A percentile compares a stretch with the other conserved stretches of the same genome.
Evolutionary conservation across 2,113 vertebrate species (phyloP).

Genomic region (Malurus elegans): DNA sequence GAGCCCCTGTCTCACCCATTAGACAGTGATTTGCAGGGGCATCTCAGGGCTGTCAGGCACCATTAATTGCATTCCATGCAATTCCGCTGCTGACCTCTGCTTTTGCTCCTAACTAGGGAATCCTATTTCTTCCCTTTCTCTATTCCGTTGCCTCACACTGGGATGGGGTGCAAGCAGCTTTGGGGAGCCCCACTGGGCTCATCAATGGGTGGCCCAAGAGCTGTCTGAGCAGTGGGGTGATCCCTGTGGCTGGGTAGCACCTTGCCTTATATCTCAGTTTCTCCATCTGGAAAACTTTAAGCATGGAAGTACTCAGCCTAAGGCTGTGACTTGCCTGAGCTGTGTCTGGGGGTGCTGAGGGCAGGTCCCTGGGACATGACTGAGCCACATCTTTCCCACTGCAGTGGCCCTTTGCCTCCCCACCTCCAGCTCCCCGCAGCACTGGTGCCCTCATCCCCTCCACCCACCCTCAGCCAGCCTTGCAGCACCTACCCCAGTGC

Average conservation of each 20-base stretch:
- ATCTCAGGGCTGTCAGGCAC: neutral
- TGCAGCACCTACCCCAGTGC: neutral
- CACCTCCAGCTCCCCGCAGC: neutral
- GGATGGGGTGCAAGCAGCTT: neutral
- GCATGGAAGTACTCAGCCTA: neutral
- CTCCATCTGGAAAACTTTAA: neutral
- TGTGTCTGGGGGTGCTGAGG: neutral
- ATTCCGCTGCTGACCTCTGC: neutral
- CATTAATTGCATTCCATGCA: fast-evolving
- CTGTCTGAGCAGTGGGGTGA: neutral
- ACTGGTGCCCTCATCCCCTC: fast-evolving
- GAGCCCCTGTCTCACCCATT: neutral
- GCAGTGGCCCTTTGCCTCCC: neutral
- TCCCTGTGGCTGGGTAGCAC: fast-evolving
- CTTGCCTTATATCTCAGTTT: neutral
- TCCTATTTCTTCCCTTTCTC: neutral
- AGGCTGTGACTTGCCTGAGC: neutral
- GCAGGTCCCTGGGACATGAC: neutral
- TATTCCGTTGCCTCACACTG: neutral
- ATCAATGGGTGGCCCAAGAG: neutral
- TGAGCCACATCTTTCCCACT: neutral
- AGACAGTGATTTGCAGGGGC: fast-evolving
- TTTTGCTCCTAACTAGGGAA: neutral
- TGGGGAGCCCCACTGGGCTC: neutral
- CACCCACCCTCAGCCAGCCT: neutral